Conservation (phyloP, 2,888 invertebrate genomes). For the Entomobrya proxima region DNA sequence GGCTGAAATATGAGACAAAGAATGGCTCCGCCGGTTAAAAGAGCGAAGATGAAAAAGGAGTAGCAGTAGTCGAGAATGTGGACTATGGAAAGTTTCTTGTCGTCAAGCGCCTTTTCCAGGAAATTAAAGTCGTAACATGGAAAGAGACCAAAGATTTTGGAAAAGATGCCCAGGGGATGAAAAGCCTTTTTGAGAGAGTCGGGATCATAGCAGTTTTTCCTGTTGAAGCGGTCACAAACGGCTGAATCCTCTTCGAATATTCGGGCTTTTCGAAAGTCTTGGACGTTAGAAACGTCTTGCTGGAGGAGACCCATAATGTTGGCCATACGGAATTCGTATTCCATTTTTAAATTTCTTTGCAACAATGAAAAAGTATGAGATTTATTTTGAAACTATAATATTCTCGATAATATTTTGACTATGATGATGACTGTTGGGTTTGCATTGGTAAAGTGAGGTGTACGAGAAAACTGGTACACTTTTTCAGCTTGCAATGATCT, state of each 20-base stretch:
- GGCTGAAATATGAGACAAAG: constrained; percentile 46
- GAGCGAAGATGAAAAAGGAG: constrained; percentile 57
- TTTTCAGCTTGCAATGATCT: too few relatives aligned
- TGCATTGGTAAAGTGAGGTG: too few relatives aligned
- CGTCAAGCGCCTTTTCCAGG: constrained; percentile 37
- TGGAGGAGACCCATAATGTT: neutral
- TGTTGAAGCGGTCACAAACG: constrained; percentile 36
- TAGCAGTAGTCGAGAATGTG: constrained; percentile 72
- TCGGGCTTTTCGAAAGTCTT: constrained; percentile 15
- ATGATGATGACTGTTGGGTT: too few relatives aligned
- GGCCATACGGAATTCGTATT: neutral
- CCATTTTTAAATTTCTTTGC: neutral
- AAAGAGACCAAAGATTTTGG: constrained; percentile 72
- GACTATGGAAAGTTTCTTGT: constrained; percentile 27
- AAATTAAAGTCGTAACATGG: constrained; percentile 72
- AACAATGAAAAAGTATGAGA: neutral
- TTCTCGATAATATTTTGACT: too few relatives aligned
- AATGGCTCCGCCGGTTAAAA: constrained; percentile 68
- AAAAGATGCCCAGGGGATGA: constrained; percentile 68
- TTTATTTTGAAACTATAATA: too few relatives aligned
- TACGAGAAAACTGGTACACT: too few relatives aligned
- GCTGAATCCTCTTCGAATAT: constrained; percentile 59
- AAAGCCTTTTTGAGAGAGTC: constrained; percentile 69
- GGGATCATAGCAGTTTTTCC: constrained; percentile 62
- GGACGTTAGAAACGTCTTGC: neutral